Evolutionary conservation across 2,797 vertebrate species (phyloP).

Genomic region (Margarornis squamiger): DNA sequence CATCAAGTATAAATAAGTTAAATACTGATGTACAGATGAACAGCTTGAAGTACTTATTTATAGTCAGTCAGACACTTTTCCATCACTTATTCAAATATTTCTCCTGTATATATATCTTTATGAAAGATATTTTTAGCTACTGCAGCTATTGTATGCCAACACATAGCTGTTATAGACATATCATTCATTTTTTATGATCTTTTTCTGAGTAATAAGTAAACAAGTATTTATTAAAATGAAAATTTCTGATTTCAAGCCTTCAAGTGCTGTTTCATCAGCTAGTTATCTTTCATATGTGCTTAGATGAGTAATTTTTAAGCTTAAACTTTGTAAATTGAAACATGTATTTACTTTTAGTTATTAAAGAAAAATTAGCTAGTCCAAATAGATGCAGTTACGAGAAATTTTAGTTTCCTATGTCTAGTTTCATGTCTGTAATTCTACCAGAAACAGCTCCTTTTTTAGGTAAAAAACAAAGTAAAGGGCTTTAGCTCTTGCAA

Average conservation of each 20-base stretch:
- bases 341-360: neutral
- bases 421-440: neutral
- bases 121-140: neutral
- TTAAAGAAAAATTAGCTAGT: neutral
- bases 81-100: neutral
- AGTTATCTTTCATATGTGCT: neutral
- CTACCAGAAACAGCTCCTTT: neutral
- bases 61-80: neutral
- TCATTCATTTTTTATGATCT: neutral
- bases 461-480: neutral
- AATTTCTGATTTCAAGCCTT: neutral
- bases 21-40: neutral
- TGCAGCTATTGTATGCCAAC: neutral
- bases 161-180: neutral
- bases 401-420: neutral
- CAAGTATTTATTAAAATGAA: neutral
- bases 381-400: neutral
- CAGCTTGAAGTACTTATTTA: constrained; percentile 11
- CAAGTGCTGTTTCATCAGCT: neutral
- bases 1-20: neutral
- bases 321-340: neutral
- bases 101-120: neutral
- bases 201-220: neutral
- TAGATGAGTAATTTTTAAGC: neutral
- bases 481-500: neutral